Evolutionary conservation across 2,113 vertebrate species (phyloP).

Genomic region (Microcebus lehilahytsara): DNA sequence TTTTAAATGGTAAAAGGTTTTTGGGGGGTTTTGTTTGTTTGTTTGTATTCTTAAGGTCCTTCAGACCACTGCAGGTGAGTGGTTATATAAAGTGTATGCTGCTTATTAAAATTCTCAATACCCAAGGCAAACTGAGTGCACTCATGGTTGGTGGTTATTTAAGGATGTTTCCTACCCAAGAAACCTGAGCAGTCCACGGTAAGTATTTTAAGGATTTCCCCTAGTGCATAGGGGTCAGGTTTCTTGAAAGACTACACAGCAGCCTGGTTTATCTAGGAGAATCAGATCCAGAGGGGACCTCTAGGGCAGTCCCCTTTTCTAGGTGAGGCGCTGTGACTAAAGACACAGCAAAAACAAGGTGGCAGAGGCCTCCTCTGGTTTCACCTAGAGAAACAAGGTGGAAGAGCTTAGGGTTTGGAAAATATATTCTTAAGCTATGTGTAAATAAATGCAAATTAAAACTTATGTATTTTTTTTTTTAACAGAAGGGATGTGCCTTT

Average conservation of each 20-base stretch:
- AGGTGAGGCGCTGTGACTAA: neutral
- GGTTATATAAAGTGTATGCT: neutral
- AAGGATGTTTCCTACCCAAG: neutral
- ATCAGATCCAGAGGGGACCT: neutral
- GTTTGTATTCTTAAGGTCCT: neutral
- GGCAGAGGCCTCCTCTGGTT: neutral
- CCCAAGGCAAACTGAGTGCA: neutral
- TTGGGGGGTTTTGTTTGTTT: neutral
- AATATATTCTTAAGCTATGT: neutral
- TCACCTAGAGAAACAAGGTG: neutral
- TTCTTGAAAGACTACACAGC: neutral
- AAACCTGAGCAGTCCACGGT: neutral
- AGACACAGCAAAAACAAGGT: neutral
- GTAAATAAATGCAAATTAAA: neutral
- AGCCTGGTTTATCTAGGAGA: neutral
- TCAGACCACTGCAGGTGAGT: neutral
- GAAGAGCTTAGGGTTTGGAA: neutral
- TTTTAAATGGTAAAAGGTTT: neutral
- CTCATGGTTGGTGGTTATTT: neutral
- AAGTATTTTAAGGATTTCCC: neutral
- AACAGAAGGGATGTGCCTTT: neutral
- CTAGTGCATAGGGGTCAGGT: neutral
- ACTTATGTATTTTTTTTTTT: neutral
- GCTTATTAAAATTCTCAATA: conserved; percentile 1
- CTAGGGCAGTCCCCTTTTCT: neutral